Percentiles rank a stretch among this genome's conserved stretches.
Conservation (phyloP, 2,888 invertebrate genomes). For the Phyllotreta striolata region DNA sequence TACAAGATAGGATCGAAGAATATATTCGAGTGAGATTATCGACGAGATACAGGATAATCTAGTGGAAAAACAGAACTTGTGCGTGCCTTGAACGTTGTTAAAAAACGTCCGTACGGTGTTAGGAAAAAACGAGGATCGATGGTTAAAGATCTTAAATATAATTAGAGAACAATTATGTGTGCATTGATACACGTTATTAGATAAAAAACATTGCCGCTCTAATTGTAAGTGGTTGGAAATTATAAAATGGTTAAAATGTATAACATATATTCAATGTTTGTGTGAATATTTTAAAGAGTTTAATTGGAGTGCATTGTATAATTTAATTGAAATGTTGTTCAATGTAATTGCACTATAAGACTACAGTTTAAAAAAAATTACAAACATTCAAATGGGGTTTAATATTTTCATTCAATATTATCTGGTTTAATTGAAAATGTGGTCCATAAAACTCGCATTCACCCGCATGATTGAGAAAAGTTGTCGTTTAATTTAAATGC, state of each 20-base stretch:
- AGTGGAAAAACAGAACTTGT: conserved; percentile 20
- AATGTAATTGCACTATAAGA: too few relatives aligned
- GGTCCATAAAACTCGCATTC: background rate
- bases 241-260: background rate
- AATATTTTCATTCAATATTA: too few relatives aligned
- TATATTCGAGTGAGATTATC: conserved; percentile 33
- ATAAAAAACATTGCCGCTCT: background rate
- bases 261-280: background rate
- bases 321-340: too few relatives aligned
- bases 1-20: conserved; percentile 31
- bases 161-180: background rate
- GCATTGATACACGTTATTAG: conserved; percentile 10
- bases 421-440: too few relatives aligned
- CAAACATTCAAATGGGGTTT: too few relatives aligned
- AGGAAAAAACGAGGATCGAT: conserved; percentile 3
- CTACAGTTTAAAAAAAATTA: too few relatives aligned
- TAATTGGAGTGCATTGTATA: too few relatives aligned
- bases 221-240: background rate
- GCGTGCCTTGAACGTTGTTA: conserved; percentile 1
- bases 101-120: conserved; percentile 9
- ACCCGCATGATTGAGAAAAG: conserved; percentile 1
- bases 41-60: conserved; percentile 23
- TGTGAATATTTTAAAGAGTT: background rate
- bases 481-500: background rate
- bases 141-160: conserved; percentile 8